Conservation (phyloP, 2,113 vertebrate species). For the Phalacrocorax carbo region DNA sequence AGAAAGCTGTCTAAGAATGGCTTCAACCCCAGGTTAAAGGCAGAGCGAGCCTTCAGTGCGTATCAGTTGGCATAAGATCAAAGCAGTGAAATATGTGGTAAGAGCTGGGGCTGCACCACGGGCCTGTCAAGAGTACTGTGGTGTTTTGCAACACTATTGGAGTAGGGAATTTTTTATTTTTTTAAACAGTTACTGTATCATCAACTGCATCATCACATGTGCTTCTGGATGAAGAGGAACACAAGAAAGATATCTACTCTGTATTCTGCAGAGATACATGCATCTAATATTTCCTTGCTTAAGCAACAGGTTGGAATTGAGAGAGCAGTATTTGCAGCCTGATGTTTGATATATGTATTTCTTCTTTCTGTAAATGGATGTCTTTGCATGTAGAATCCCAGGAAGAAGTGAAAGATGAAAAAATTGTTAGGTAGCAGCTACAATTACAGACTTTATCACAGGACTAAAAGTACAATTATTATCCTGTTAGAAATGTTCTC, state of each 20-base stretch:
- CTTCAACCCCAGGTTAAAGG: neutral
- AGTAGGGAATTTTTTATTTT: neutral
- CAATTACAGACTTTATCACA: neutral
- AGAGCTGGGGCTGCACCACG: neutral
- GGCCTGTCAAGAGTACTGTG: neutral
- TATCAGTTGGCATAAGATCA: neutral
- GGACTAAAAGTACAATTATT: neutral
- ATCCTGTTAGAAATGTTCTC: neutral
- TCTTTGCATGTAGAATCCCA: neutral
- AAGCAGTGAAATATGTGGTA: neutral
- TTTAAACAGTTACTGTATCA: neutral
- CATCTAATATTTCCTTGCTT: neutral
- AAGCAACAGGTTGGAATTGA: neutral
- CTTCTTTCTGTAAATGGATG: neutral
- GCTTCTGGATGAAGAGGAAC: neutral
- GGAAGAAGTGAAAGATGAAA: neutral
- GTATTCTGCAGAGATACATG: neutral
- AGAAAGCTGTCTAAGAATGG: neutral
- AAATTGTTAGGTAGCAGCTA: neutral
- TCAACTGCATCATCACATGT: neutral
- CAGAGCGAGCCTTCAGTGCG: neutral
- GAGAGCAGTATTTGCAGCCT: neutral
- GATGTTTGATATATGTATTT: neutral
- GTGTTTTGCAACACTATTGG: neutral
- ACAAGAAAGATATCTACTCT: neutral